Conservation (phyloP, 2,797 vertebrate species). For the Cynopterus sphinx region DNA sequence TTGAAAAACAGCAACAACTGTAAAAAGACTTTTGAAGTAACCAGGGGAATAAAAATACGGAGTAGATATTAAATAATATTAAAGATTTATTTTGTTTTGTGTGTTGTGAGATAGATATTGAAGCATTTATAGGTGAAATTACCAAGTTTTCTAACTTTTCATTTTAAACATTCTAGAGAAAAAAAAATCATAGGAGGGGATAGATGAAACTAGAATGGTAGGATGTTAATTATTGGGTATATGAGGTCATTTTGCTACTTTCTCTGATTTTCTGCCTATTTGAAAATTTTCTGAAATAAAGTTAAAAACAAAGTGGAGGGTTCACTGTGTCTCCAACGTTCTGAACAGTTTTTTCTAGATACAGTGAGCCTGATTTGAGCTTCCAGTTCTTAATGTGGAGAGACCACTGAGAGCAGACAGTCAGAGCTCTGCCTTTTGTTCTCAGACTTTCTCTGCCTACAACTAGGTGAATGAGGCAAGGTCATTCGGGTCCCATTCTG, state of each 20-base stretch:
- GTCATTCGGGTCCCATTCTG: neutral
- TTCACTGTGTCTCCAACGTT: neutral
- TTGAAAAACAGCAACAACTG: neutral
- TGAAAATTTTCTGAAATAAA: neutral
- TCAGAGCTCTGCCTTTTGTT: neutral
- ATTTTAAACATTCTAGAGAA: neutral
- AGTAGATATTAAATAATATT: neutral
- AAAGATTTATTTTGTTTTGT: neutral
- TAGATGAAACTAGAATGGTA: neutral
- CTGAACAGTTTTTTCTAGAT: neutral
- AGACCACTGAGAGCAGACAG: neutral
- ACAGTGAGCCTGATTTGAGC: neutral
- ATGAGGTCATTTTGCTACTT: neutral
- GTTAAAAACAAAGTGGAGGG: neutral
- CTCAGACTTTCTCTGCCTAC: neutral
- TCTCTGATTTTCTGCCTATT: neutral
- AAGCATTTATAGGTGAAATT: neutral
- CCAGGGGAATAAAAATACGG: neutral
- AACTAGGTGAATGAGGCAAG: neutral
- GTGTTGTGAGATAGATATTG: neutral
- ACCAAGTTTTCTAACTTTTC: neutral
- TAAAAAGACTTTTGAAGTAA: neutral
- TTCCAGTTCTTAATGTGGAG: accelerated
- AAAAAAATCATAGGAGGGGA: neutral
- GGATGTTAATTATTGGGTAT: neutral